These are phyloP conservation scores for Flabesymbios commensalis DNA, from an alignment of 2,888 invertebrate genomes.

Conservation along the genomic window DNA sequence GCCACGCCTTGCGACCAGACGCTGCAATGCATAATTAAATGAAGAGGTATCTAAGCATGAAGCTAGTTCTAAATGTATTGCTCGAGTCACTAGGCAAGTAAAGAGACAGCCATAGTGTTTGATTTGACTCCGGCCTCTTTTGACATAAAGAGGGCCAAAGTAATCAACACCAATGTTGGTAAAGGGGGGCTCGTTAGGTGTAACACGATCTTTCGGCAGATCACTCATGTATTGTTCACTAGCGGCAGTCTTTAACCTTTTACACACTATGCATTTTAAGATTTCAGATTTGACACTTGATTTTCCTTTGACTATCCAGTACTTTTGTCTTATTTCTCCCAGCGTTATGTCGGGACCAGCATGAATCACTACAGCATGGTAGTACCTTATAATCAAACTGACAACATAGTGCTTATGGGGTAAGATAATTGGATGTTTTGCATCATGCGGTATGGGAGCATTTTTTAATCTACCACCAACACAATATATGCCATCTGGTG, in stretches of 20 bases:
- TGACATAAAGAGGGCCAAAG: neutral
- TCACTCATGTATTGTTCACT: neutral
- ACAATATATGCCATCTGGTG: neutral
- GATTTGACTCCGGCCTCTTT: neutral
- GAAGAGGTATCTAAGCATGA: neutral
- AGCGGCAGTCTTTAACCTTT: neutral
- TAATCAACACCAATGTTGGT: neutral
- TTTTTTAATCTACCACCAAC: slow-evolving; percentile 4
- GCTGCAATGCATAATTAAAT: neutral
- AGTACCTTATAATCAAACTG: neutral
- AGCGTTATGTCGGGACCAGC: neutral
- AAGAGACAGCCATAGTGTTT: neutral
- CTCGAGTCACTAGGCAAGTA: neutral
- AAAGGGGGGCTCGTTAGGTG: neutral
- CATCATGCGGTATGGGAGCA: neutral
- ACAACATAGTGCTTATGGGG: neutral
- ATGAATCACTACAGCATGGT: neutral
- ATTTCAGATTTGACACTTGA: neutral
- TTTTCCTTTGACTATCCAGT: neutral
- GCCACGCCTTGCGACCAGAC: neutral
- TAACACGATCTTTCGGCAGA: neutral
- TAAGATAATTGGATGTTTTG: neutral
- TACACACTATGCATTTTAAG: neutral
- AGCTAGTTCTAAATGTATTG: neutral
- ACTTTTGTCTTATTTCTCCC: neutral